These are phyloP conservation scores for Drosophila triauraria DNA, from an alignment of 1,140 invertebrate species.

Conservation along the genomic window DNA sequence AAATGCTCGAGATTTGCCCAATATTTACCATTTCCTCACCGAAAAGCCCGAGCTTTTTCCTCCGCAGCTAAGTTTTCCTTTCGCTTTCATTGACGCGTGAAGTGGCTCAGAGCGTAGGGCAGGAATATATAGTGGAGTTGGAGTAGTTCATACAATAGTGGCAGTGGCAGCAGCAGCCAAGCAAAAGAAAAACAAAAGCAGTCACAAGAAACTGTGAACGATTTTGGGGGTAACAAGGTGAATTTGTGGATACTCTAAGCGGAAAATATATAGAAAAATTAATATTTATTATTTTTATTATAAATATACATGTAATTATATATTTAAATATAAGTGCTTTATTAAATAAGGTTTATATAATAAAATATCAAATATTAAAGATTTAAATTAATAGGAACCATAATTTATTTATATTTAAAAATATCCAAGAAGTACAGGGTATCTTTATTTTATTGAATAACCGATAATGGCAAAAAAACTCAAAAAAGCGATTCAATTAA, in stretches of 20 bases:
- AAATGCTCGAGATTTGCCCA: slow-evolving; percentile 74
- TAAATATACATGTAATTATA: no score
- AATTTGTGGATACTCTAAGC: slow-evolving; percentile 12
- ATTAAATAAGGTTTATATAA: no score
- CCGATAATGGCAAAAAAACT: no score
- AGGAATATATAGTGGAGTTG: slow-evolving; percentile 50
- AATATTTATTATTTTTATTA: no score
- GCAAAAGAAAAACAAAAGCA: slow-evolving; percentile 25
- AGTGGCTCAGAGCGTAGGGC: slow-evolving; percentile 68
- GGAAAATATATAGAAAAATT: no score
- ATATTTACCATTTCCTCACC: slow-evolving; percentile 82
- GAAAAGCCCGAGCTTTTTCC: slow-evolving; percentile 46
- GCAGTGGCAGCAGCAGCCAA: slow-evolving; percentile 29
- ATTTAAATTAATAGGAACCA: no score
- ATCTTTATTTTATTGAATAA: no score
- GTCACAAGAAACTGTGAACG: slow-evolving; percentile 9
- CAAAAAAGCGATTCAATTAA: no score
- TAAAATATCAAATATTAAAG: no score
- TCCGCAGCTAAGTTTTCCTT: slow-evolving; percentile 71
- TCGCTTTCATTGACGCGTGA: slow-evolving; percentile 84
- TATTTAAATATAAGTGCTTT: no score
- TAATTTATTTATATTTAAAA: no score
- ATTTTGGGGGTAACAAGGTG: neutral
- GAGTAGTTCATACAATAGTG: slow-evolving; percentile 20
- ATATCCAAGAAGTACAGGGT: no score